Evolutionary conservation across 2,888 invertebrate species (phyloP), one percentile per base, ranked within the genome.

Genomic region (Hirudinaria manillensis): DNA sequence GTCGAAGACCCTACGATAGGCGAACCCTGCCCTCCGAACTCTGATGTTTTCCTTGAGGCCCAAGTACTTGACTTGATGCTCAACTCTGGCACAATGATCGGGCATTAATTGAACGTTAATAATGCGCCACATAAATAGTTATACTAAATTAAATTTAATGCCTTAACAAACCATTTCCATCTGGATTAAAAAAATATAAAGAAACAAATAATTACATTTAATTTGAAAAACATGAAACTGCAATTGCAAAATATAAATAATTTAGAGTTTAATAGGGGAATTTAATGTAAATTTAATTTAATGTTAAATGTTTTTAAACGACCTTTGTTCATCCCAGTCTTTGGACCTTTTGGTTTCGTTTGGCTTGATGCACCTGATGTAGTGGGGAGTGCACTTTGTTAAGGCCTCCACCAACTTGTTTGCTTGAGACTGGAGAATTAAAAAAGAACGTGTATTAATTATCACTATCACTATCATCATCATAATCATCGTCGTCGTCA

Each of bases 361-460:
- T 24, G 90, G 90, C 82, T 90, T 90, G 80, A 90, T 90, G 82
- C 90, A 90, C 72, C 90, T 86, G 77, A 90, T 89, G 82, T 90
- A 90, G 84, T 90, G 90, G 10, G 90, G 90, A 4, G 89, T 88
- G 82, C 90, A 90, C 80, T 88, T 87, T 89, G 89, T 90, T 80
- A 90, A 83, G 65, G 89, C 89, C 4, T 88, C 88, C 13, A 90
- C 89, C 75, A 90, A 85, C 77, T 88, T 86, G 83, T 89, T 90
- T 24, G 90, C 90, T 83, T 90, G 90, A 65, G 86, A 88, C 86
- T 87, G 80, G 81, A 80, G 56, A 29, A 55, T 53, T 27, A 45
- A 45, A 45, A 45, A 45, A n/a, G n/a, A n/a, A 6, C 45, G 0
- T 65, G 21, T 53, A 7, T 24, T 2, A 27, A 32, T 38, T 19